These are phyloP conservation scores for Eucriotettix oculatus DNA, from an alignment of 2,888 invertebrate genomes.

Conservation along the genomic window DNA sequence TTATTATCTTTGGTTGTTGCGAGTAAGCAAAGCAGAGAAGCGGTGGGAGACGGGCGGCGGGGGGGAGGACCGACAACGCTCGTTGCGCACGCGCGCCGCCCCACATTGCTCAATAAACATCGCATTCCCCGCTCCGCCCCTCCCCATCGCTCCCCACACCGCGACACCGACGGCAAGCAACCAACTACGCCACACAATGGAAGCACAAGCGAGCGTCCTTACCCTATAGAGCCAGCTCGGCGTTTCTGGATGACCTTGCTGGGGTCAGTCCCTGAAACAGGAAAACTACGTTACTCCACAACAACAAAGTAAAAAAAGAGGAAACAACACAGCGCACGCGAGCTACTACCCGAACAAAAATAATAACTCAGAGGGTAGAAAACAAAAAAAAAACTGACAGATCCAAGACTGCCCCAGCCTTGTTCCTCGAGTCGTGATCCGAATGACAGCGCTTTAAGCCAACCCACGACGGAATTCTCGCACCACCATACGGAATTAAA, in stretches of 20 bases:
- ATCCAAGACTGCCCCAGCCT: too few species aligned
- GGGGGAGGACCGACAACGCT: not conserved
- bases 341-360: not conserved
- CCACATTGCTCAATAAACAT: too few species aligned
- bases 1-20: conserved; percentile 1
- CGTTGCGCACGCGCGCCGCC: too few species aligned
- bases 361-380: not conserved
- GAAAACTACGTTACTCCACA: conserved; percentile 9
- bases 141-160: not conserved
- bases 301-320: not conserved
- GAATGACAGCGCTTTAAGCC: too few species aligned
- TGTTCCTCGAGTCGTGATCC: too few species aligned
- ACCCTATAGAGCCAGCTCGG: conserved; percentile 65
- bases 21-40: conserved; percentile 10
- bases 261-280: conserved; percentile 55
- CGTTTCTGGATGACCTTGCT: conserved; percentile 66
- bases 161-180: conserved; percentile 4
- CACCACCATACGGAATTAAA: too few species aligned
- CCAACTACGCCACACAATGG: not conserved
- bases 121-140: too few species aligned
- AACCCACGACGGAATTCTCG: too few species aligned
- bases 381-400: too few species aligned
- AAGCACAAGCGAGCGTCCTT: conserved; percentile 25
- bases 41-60: conserved; percentile 15
- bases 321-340: not conserved